Evolutionary conservation across 2,888 invertebrate genomes (phyloP), one percentile per base, ranked within the genome.

Genomic region (Diabrotica balteata): DNA sequence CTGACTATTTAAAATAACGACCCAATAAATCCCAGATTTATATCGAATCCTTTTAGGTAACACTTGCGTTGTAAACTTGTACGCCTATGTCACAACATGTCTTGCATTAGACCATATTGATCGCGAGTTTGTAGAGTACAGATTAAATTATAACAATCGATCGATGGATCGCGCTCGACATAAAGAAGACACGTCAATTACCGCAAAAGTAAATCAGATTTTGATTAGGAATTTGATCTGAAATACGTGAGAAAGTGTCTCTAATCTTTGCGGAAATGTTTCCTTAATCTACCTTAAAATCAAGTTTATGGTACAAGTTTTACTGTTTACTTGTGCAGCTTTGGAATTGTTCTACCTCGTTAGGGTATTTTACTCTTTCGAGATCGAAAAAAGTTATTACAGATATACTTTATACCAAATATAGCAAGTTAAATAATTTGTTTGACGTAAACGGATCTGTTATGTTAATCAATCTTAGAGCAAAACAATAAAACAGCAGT

Each of bases 171-270:
- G 75, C 75, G 69, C 72, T 74, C 63, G 73, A 79, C 79, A 78
- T 79, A 79, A 79, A 80, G 78, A 77, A 79, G 76, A 75, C 73
- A 77, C 75, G 80, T 80, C 80, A 80, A 79, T 80, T 79, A 80
- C 76, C 72, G 75, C 73, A 73, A 75, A 76, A 77, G 73, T 78
- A 77, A 78, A 79, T 79, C 78, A 77, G 77, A 77, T 78, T 77
- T 76, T 75, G 74, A 77, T 78, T 77, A 67, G 75, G 74, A 72
- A 72, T 74, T 73, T 70, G 72, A 71, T 68, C 66, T 72, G 75
- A 74, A 72, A 70, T 76, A 77, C 79, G 78, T 78, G 78, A 80
- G 79, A 78, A 77, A 72, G 67, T 51, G 49, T 54, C 67, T 71
- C 68, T 73, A 73, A 74, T 74, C 75, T 71, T 70, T 66, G 70